Conservation (phyloP, 1,140 invertebrate species). For the Drosophila seguyi region DNA sequence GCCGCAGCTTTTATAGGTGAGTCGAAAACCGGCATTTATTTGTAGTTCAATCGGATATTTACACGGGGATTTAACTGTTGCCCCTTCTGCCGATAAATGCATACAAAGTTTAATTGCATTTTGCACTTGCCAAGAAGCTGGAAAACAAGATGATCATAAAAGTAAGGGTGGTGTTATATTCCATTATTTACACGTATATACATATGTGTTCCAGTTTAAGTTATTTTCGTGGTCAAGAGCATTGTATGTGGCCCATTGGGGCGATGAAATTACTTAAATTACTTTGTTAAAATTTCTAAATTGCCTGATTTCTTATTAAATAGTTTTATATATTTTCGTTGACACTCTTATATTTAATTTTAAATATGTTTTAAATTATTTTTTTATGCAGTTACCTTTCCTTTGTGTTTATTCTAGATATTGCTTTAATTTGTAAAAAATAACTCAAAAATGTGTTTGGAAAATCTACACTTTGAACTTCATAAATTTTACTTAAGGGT, state of each 20-base stretch:
- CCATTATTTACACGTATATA: background rate
- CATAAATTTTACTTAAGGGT: background rate
- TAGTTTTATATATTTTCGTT: background rate
- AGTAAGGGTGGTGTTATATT: slow-evolving; percentile 4
- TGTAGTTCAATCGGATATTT: slow-evolving; percentile 70
- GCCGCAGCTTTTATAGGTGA: slow-evolving; percentile 42
- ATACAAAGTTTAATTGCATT: slow-evolving; percentile 45
- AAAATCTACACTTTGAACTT: background rate
- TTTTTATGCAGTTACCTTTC: too few species aligned
- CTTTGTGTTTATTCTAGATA: too few species aligned
- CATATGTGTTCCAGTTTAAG: background rate
- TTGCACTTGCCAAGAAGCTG: slow-evolving; percentile 28
- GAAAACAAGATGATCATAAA: slow-evolving; percentile 39
- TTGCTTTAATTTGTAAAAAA: background rate
- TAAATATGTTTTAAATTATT: too few species aligned
- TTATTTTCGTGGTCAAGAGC: slow-evolving; percentile 12
- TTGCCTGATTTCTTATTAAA: background rate
- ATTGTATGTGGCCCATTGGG: background rate
- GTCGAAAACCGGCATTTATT: slow-evolving; percentile 39
- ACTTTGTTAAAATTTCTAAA: background rate
- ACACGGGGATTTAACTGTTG: slow-evolving; percentile 36
- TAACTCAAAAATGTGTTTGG: background rate
- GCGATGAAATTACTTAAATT: background rate
- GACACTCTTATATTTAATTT: background rate
- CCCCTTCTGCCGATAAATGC: slow-evolving; percentile 44